Conservation (phyloP, 2,888 invertebrate species). For the Trilocha varians region DNA sequence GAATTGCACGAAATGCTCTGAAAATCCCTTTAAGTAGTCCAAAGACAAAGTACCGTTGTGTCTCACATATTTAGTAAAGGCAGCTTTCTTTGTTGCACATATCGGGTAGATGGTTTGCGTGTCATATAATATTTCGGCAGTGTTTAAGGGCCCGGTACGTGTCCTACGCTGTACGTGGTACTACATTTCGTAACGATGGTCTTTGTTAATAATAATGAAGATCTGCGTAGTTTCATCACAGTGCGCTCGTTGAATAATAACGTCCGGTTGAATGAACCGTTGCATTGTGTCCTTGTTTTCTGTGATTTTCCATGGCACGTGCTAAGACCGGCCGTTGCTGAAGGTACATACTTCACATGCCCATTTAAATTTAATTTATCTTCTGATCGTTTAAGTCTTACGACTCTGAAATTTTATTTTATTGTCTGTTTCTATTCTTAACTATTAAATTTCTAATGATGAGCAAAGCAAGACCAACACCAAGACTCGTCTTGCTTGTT, state of each 20-base stretch:
- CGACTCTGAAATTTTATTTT: too few relatives aligned
- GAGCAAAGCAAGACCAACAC: too few relatives aligned
- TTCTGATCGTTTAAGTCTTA: too few relatives aligned
- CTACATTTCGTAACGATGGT: constrained; percentile 55
- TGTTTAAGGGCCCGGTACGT: constrained; percentile 32
- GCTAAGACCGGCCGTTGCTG: constrained; percentile 24
- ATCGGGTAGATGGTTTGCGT: constrained; percentile 11
- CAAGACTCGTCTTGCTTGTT: too few relatives aligned
- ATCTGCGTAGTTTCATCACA: constrained; percentile 64
- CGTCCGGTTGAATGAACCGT: constrained; percentile 70
- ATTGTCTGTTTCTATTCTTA: too few relatives aligned
- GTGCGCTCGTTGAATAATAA: constrained; percentile 69
- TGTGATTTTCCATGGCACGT: constrained; percentile 71
- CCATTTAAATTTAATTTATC: too few relatives aligned
- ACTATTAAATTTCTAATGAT: too few relatives aligned
- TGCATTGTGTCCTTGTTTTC: constrained; percentile 72
- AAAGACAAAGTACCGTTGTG: not conserved
- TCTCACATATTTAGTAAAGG: constrained; percentile 2
- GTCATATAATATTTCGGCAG: constrained; percentile 27
- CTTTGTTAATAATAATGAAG: constrained; percentile 68
- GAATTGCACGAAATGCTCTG: not conserved
- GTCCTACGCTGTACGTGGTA: constrained; percentile 42
- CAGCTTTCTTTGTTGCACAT: constrained; percentile 5
- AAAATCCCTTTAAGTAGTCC: not conserved
- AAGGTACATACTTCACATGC: constrained; percentile 21